Base-by-base conservation (phyloP, 2,797 vertebrate species). In the Vespertilio murinus region DNA sequence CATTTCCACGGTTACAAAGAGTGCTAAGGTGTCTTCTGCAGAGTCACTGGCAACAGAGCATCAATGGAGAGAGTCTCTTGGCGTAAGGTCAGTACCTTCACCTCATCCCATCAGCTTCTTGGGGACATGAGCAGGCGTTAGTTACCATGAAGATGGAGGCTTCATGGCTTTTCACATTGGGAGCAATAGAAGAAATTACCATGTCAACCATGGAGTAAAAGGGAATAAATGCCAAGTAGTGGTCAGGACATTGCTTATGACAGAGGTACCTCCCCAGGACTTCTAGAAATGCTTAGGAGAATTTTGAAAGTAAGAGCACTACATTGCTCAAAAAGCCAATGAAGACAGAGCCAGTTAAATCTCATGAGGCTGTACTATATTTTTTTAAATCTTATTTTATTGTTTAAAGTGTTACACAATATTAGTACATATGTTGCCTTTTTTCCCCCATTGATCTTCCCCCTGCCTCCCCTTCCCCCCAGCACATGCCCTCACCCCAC, bases 11-110 rank as follows among this genome's bases (percentile, higher is more conserved):
- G 30, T 8, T 45, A 17, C 1, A 23, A 38, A 40, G 23, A 25
- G 20, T 9, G 3, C 10, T 8, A 11, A 74, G 22, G 4, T 25
- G 6, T 85, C 54, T 69, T 83, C 42, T 42, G 5, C 33, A 42
- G 28, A 45, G 20, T 8, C 13, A 2, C 49, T n/a, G 47, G 23
- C 23, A 20, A 22, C 0, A 12, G 30, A 22, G 35, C 7, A 13
- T 35, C 33, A 52, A 2, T 16, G n/a, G 3, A 40, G 28, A n/a
- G 17, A n/a, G n/a, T 1, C 11, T 6, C 33, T 28, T 30, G 91
- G 38, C 12, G 3, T 3, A 18, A 8, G 1, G 7, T 4, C 4
- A 4, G 11, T 0, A 25, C 35, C 28, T 47, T 25, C 22, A 25
- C 22, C 0, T 16, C 1, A 30, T 5, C 10, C 10, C 25, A 2